phyloP scores from a whole-genome alignment of 2,888 invertebrate genomes.

The Euclidia mi region DNA sequence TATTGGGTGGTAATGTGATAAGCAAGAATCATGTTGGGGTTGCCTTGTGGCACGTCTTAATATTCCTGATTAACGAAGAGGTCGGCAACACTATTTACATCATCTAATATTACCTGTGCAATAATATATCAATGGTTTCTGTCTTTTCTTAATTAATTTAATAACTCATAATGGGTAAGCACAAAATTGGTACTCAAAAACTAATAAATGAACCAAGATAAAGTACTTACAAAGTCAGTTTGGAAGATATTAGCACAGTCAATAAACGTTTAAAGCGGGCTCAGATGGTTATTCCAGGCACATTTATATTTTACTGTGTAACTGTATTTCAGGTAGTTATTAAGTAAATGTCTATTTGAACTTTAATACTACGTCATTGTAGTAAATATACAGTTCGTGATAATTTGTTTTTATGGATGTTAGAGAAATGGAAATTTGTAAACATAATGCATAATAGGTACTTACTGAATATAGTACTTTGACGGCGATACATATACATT shows the following conservation, averaged over 20 bases:
- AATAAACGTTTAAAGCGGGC: background rate
- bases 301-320: background rate
- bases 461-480: no score
- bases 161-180: background rate
- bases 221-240: background rate
- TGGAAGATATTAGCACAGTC: background rate
- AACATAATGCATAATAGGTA: no score
- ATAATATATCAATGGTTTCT: no score
- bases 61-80: conserved; percentile 28
- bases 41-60: conserved; percentile 13
- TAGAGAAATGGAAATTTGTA: no score
- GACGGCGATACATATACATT: no score
- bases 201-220: background rate
- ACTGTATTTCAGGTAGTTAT: no score
- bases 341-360: no score
- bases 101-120: background rate
- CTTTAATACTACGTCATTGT: no score
- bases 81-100: conserved; percentile 3
- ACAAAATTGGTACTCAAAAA: background rate
- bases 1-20: conserved; percentile 30
- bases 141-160: background rate
- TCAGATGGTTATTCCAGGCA: background rate
- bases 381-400: no score
- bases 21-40: conserved; percentile 27
- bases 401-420: no score